These are phyloP conservation scores for Drosophila emarginata DNA, from an alignment of 2,888 invertebrate species.

Conservation along the genomic window DNA sequence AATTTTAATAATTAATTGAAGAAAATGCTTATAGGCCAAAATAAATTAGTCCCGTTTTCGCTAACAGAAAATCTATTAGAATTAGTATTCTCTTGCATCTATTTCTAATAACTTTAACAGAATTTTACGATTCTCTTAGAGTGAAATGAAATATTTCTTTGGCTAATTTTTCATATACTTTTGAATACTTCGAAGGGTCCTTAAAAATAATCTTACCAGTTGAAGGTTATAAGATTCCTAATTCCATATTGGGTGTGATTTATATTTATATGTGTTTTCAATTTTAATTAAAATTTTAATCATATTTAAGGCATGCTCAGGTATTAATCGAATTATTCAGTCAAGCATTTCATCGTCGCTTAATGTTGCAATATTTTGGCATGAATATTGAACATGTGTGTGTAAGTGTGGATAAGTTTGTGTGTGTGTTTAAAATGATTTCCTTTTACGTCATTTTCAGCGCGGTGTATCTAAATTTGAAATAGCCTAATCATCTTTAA, in stretches of 20 bases:
- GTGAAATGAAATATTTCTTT: not conserved
- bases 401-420: slow-evolving; percentile 14
- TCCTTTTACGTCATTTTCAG: slow-evolving; percentile 56
- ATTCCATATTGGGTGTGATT: not conserved
- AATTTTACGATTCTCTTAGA: too few relatives aligned
- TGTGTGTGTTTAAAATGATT: slow-evolving; percentile 31
- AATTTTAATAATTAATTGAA: too few relatives aligned
- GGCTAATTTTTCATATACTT: not conserved
- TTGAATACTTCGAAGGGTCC: not conserved
- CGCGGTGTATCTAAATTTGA: slow-evolving; percentile 55
- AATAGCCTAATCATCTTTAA: slow-evolving; percentile 74
- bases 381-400: slow-evolving; percentile 29
- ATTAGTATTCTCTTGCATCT: not conserved
- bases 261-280: slow-evolving; percentile 1
- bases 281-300: slow-evolving; percentile 44
- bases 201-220: not conserved
- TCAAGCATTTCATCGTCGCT: slow-evolving; percentile 59
- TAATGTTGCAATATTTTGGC: slow-evolving; percentile 62
- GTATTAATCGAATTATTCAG: slow-evolving; percentile 48
- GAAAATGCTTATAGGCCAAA: too few relatives aligned
- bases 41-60: too few relatives aligned
- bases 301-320: slow-evolving; percentile 25
- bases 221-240: not conserved
- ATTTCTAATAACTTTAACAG: not conserved
- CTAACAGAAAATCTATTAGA: too few relatives aligned